Evolutionary conservation across 1,140 invertebrate species (phyloP).

Genomic region (Diabrotica virgifera): DNA sequence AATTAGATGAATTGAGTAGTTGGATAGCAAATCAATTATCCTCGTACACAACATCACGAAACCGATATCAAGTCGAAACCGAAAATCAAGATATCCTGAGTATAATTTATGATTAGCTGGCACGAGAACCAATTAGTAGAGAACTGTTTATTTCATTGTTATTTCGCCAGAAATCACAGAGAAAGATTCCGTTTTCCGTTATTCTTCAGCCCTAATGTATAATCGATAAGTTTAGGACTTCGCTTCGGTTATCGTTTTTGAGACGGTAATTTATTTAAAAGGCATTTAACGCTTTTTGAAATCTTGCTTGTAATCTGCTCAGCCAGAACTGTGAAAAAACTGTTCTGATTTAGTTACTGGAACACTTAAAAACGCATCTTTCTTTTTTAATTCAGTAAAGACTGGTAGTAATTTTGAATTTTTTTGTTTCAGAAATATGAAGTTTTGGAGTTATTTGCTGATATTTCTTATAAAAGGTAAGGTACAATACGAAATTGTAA

Average conservation of each 20-base stretch:
- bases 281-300: not conserved
- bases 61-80: no score
- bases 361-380: not conserved
- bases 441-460: not conserved
- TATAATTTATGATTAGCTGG: not conserved
- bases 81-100: no score
- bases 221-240: not conserved
- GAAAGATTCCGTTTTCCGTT: not conserved
- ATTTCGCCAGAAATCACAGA: not conserved
- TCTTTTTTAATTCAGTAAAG: not conserved
- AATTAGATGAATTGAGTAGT: no score
- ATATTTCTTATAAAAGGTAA: no score
- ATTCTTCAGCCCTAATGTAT: not conserved
- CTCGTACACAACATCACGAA: no score
- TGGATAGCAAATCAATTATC: no score
- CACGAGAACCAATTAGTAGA: not conserved
- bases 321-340: not conserved
- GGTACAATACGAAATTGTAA: no score
- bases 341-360: not conserved
- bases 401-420: not conserved
- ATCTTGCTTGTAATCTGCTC: not conserved
- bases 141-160: not conserved
- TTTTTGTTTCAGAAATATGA: conserved; percentile 6
- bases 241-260: not conserved
- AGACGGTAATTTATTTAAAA: not conserved